Conservation (phyloP, 2,113 vertebrate species). For the Aramus guarauna region DNA sequence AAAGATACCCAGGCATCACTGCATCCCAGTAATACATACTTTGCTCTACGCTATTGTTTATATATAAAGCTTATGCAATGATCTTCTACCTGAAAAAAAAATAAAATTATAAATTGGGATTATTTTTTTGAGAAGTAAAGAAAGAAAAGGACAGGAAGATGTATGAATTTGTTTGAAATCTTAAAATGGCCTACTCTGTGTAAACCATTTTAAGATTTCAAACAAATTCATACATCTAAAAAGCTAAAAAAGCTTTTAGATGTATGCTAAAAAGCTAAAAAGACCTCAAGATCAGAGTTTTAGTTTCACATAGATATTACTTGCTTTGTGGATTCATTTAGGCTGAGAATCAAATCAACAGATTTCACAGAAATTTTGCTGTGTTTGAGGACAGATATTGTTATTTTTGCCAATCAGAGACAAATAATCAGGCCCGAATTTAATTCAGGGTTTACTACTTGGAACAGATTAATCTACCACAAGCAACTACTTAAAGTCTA, state of each 20-base stretch:
- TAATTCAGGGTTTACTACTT: neutral
- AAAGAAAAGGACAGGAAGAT: neutral
- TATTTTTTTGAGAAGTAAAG: neutral
- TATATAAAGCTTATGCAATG: neutral
- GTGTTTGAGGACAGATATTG: neutral
- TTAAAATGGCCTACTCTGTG: neutral
- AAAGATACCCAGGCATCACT: neutral
- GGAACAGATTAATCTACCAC: neutral
- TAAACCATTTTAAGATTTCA: too few species aligned
- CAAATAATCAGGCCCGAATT: neutral
- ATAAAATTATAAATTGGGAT: neutral
- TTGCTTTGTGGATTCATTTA: neutral
- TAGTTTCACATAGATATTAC: neutral
- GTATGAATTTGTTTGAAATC: neutral
- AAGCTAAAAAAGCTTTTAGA: too few species aligned
- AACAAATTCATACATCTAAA: too few species aligned
- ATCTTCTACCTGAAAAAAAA: neutral
- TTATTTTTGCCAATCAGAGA: neutral
- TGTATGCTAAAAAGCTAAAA: neutral
- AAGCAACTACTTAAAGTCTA: neutral
- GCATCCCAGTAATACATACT: neutral
- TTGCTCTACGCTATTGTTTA: neutral
- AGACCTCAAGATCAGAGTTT: neutral
- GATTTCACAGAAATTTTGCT: neutral
- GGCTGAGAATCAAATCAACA: neutral